Percentiles rank a stretch among this genome's conserved stretches.
These are phyloP conservation scores for Pyxicephalus adspersus DNA, from an alignment of 2,113 vertebrate genomes.

Conservation along the genomic window DNA sequence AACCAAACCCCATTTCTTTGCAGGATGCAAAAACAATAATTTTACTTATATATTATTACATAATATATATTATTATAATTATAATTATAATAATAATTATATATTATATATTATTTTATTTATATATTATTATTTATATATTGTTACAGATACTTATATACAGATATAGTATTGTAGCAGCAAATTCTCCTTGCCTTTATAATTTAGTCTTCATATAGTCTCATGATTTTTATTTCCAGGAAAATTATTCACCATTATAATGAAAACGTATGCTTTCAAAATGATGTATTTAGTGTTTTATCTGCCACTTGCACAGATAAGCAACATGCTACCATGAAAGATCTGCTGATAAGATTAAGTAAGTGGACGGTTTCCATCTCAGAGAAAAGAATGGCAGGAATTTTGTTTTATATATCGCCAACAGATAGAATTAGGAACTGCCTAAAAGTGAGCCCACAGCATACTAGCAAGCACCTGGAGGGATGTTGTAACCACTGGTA, in stretches of 20 bases:
- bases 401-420: neutral
- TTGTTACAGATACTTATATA: neutral
- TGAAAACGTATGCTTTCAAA: neutral
- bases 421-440: constrained; percentile 2
- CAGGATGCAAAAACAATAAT: too few species aligned
- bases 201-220: neutral
- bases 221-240: neutral
- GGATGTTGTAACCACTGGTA: neutral
- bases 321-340: constrained; percentile 10
- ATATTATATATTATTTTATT: too few species aligned
- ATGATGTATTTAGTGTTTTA: constrained; percentile 5
- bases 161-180: neutral
- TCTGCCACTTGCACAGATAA: constrained; percentile 30
- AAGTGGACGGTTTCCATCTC: constrained; percentile 12
- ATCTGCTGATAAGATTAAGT: constrained; percentile 20
- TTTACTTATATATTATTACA: too few species aligned
- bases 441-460: neutral
- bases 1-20: too few species aligned
- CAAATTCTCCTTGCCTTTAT: neutral
- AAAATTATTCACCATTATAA: neutral
- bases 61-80: too few species aligned
- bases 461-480: neutral
- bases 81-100: too few species aligned
- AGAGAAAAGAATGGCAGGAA: constrained; percentile 14
- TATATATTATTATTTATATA: neutral